These are phyloP conservation scores for Pristionchus exspectatus DNA, from an alignment of 2,888 invertebrate genomes.

Conservation along the genomic window DNA sequence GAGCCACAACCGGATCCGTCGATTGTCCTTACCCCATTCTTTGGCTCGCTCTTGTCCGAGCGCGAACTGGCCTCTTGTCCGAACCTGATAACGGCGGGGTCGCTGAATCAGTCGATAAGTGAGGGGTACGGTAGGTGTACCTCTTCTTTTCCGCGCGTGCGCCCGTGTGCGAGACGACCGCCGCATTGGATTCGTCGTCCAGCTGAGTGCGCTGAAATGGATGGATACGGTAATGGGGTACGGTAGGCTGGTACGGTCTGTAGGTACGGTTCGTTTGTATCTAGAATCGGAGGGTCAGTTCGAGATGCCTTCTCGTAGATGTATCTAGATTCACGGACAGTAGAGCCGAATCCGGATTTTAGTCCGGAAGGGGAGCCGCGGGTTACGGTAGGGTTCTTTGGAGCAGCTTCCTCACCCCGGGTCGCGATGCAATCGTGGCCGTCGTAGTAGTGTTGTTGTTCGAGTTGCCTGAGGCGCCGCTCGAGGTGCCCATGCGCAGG, in stretches of 20 bases:
- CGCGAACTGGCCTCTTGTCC: neutral
- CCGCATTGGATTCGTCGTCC: neutral
- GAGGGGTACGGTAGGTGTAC: neutral
- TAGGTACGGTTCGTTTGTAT: neutral
- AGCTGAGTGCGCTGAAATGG: neutral
- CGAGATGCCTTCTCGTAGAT: too few relatives aligned
- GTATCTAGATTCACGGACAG: neutral
- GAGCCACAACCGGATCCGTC: too few relatives aligned
- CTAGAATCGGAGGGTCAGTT: neutral
- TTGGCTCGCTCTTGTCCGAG: constrained; percentile 2
- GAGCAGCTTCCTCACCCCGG: neutral
- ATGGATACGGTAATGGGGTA: neutral
- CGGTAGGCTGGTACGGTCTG: neutral
- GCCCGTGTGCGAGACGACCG: constrained; percentile 4
- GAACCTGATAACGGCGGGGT: neutral
- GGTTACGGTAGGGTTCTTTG: neutral
- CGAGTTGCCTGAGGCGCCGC: neutral
- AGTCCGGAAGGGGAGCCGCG: neutral
- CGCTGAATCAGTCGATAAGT: neutral
- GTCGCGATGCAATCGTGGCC: neutral
- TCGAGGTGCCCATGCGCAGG: neutral
- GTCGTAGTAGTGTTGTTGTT: too few relatives aligned
- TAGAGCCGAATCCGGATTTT: neutral
- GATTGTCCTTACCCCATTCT: neutral
- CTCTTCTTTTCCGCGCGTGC: constrained; percentile 2